A percentile compares a stretch with the other conserved stretches of the same genome.
Conservation (phyloP, 2,113 vertebrate species). For the Xenopus borealis region DNA sequence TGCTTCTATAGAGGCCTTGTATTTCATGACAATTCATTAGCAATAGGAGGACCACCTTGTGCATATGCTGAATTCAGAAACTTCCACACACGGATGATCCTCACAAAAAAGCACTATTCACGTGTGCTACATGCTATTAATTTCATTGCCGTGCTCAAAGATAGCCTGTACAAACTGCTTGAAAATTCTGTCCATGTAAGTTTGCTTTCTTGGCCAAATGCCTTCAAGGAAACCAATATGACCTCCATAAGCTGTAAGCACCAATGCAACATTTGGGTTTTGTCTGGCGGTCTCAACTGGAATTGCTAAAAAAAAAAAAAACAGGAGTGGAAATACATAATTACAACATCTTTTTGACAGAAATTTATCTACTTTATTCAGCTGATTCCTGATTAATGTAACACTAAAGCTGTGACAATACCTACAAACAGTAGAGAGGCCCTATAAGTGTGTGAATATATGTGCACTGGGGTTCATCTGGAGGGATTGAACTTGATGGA, state of each 20-base stretch:
- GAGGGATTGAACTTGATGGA: too few relatives aligned
- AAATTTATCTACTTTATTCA: slow-evolving; percentile 1
- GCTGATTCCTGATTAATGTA: too few relatives aligned
- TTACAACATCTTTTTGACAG: slow-evolving; percentile 17
- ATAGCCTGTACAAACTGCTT: slow-evolving; percentile 91
- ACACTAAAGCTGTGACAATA: too few relatives aligned
- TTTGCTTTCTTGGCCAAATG: slow-evolving; percentile 89
- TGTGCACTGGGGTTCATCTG: too few relatives aligned
- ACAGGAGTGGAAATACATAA: background rate
- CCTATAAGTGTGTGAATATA: too few relatives aligned
- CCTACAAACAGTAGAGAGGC: too few relatives aligned
- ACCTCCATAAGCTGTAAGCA: slow-evolving; percentile 91
- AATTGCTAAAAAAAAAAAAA: slow-evolving; percentile 71
- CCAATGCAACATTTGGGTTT: slow-evolving; percentile 91
- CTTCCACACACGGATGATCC: slow-evolving; percentile 46
- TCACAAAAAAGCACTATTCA: slow-evolving; percentile 7
- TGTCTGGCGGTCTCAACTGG: slow-evolving; percentile 91
- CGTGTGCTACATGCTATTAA: slow-evolving; percentile 65
- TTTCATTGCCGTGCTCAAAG: slow-evolving; percentile 82
- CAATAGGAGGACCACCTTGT: slow-evolving; percentile 47
- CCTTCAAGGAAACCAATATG: slow-evolving; percentile 98
- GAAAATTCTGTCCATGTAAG: slow-evolving; percentile 98
- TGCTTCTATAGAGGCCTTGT: slow-evolving; percentile 11
- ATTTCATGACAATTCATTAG: slow-evolving; percentile 21
- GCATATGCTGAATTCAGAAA: slow-evolving; percentile 57